Evolutionary conservation across 2,113 vertebrate species (phyloP), one percentile per base, ranked within the genome.

Genomic region (Puffinus mauretanicus): DNA sequence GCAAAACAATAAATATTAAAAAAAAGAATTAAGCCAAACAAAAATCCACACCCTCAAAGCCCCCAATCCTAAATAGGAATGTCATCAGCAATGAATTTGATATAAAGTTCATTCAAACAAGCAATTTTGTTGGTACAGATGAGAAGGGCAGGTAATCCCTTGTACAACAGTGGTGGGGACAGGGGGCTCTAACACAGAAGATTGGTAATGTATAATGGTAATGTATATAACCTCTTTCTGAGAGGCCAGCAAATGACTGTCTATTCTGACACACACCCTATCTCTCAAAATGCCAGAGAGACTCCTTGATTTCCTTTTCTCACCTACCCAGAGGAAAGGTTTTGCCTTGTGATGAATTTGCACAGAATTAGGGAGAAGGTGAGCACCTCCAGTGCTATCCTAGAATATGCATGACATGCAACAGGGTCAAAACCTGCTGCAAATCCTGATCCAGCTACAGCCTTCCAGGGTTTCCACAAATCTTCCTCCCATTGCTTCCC

Each of bases 31-130:
- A 21, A 40, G 30, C 3, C 6, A 11, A 86, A 49, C 1, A 14
- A 55, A 38, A 46, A 24, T 10, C 0, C 24, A 51, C 11, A 46
- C 3, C 0, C 0, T 3, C 8, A 4, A 40, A 4, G 0, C 2
- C 7, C 6, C 2, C 10, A 42, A 0, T 32, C 29, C 55, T 64
- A 86, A 62, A 13, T 9, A 51, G 4, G 38, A 73, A 44, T 29
- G 10, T 58, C 11, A 64, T 3, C 11, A 70, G n/a, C 40, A 70
- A 60, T 1, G 0, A 38, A 38, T 36, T 58, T 46, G 25, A 27
- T 65, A 81, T 86, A 42, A 83, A 89, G 10, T 42, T 86, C 13
- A 71, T 44, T 13, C 11, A 75, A 55, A 62, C 4, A 66, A 82
- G 5, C 1, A 18, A 9, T 65, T 77, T 49, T 66, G 1, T 73